These are phyloP conservation scores for Odontamblyopus lacepedii DNA, from an alignment of 2,797 vertebrate species.

Conservation along the genomic window DNA sequence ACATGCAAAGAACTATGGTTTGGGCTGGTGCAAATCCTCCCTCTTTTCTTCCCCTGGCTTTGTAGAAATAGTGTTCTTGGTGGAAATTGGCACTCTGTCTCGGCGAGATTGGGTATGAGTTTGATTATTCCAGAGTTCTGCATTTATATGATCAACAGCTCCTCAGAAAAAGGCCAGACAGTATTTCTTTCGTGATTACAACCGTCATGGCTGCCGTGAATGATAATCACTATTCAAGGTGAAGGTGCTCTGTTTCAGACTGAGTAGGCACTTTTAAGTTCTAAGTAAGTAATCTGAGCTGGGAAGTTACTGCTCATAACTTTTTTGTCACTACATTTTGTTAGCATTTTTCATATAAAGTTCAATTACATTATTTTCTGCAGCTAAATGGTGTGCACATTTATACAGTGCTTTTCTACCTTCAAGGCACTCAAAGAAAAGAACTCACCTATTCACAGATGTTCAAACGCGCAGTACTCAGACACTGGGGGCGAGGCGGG, in stretches of 20 bases:
- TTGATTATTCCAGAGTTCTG: constrained; percentile 41
- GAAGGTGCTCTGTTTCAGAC: constrained; percentile 30
- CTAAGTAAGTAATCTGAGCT: constrained; percentile 15
- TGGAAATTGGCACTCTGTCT: constrained; percentile 19
- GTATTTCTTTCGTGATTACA: constrained; percentile 53
- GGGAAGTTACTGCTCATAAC: constrained; percentile 17
- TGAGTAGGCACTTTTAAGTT: constrained; percentile 15
- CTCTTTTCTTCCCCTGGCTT: constrained; percentile 45
- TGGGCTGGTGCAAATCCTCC: constrained; percentile 23
- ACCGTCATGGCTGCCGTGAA: constrained; percentile 42
- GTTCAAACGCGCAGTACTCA: too few relatives aligned
- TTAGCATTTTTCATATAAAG: background rate
- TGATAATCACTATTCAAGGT: constrained; percentile 53
- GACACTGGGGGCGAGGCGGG: too few relatives aligned
- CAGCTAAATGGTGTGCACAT: too few relatives aligned
- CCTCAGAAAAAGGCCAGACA: constrained; percentile 40
- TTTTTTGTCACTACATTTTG: background rate
- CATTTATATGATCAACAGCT: constrained; percentile 49
- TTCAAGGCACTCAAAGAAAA: too few relatives aligned
- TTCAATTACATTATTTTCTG: background rate
- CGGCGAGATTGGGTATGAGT: constrained; percentile 45
- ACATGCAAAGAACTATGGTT: constrained; percentile 24
- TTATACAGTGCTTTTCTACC: too few relatives aligned
- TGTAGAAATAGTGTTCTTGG: constrained; percentile 33
- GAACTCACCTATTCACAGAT: too few relatives aligned